Evolutionary conservation across 2,113 vertebrate species (phyloP).

Genomic region (Psephotus haematonotus): DNA sequence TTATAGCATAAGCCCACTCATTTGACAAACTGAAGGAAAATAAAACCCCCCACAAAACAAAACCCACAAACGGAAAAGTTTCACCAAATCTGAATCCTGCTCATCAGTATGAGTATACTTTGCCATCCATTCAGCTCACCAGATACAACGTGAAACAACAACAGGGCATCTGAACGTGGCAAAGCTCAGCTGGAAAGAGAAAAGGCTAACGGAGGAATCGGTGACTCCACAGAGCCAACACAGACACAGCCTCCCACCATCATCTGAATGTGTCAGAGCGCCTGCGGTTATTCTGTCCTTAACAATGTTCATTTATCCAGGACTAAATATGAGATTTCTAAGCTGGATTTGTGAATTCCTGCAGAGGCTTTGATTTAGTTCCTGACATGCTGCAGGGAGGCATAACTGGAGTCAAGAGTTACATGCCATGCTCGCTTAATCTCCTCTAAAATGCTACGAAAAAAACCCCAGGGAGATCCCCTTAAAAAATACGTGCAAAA

Average conservation of each 20-base stretch:
- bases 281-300: not conserved
- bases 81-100: not conserved
- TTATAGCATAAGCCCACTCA: not conserved
- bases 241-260: not conserved
- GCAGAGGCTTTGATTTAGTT: constrained; percentile 50
- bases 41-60: not conserved
- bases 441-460: not conserved
- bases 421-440: not conserved
- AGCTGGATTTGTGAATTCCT: constrained; percentile 54
- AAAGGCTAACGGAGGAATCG: rapidly evolving
- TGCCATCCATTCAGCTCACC: not conserved
- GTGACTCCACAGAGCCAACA: not conserved
- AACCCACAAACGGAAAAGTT: not conserved
- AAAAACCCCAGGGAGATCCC: not conserved
- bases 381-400: constrained; percentile 5
- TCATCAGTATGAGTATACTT: rapidly evolving
- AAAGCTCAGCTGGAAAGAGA: not conserved
- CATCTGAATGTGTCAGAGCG: not conserved
- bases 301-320: constrained; percentile 8
- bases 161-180: not conserved
- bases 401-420: not conserved
- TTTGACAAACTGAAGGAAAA: not conserved
- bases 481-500: not conserved
- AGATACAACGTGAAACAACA: not conserved
- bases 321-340: constrained; percentile 33